A percentile compares a stretch with the other conserved stretches of the same genome.
phyloP scores from a whole-genome alignment of 2,888 invertebrate species.

The Brenthis daphne region DNA sequence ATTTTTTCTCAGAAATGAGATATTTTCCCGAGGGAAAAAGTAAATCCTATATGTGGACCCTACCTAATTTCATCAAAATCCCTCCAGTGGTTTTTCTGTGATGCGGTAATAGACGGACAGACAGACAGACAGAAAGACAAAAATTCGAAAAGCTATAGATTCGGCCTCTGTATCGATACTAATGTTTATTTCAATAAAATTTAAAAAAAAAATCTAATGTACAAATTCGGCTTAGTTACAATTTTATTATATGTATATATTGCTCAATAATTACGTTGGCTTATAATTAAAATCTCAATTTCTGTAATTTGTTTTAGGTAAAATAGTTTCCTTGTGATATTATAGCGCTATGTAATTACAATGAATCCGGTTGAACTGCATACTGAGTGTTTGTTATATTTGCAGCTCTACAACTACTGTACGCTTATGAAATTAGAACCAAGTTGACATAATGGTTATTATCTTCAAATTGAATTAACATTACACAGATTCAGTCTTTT shows the following conservation, averaged over 20 bases:
- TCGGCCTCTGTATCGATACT: no score
- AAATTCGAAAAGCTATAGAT: no score
- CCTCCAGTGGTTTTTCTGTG: no score
- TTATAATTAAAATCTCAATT: constrained; percentile 20
- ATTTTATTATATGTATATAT: no score
- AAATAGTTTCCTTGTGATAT: constrained; percentile 17
- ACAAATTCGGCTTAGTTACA: neutral
- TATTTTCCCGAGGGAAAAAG: no score
- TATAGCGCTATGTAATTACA: constrained; percentile 20
- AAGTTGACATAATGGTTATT: constrained; percentile 1
- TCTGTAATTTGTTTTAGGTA: constrained; percentile 19
- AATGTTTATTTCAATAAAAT: no score
- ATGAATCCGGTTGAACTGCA: constrained; percentile 18
- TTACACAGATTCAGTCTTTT: neutral
- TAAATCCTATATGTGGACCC: no score
- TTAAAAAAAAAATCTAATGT: neutral
- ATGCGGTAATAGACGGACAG: no score
- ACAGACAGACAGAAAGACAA: no score
- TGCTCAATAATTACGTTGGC: constrained; percentile 10
- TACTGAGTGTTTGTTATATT: constrained; percentile 11
- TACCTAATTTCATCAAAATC: no score
- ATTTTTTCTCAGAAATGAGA: no score
- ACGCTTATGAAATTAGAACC: constrained; percentile 10
- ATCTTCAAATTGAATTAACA: neutral
- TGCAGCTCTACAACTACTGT: constrained; percentile 6